Evolutionary conservation across 2,797 vertebrate species (phyloP), one percentile per base, ranked within the genome.

Genomic region (Harpagifer antarcticus): DNA sequence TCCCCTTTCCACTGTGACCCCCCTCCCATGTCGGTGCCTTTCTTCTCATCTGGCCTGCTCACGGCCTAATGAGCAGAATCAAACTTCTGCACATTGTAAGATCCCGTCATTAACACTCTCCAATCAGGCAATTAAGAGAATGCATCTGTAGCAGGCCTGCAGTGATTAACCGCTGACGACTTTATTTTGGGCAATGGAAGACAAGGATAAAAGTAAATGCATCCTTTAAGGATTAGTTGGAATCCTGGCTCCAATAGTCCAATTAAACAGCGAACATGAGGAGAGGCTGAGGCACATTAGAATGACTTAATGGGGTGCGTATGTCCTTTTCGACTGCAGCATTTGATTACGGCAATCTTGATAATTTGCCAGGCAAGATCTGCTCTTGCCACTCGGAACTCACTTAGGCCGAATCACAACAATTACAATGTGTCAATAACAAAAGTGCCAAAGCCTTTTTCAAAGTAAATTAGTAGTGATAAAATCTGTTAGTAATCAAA

Each of bases 331-430:
- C 57, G 16, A 79, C 82, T 80, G 86, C 84, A 76, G 78, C 89
- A 93, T 93, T 92, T 91, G 83, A 94, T 94, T 88, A 92, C 79
- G 63, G 85, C 88, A 89, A 79, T 90, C 87, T 83, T 84, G 90
- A 88, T 89, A 84, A 91, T 92, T 90, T 84, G 83, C 74, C 85
- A 79, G 65, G 73, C 64, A 85, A 81, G 83, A 91, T 86, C 76
- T 80, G 72, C 79, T 81, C 49, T 79, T 61, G 64, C 75, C 72
- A 80, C 85, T 82, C 40, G 23, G 71, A 85, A 76, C 78, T 68
- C 72, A 86, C 86, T 89, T 74, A 83, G 72, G 15, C 70, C 15
- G 20, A 76, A 79, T 84, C 80, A 59, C 67, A 85, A 86, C 75
- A 85, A 83, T 85, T 74, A 79, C 66, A 78, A 72, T 1, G 2